Conservation (phyloP, 2,113 vertebrate genomes). For the Alethe diademata region DNA sequence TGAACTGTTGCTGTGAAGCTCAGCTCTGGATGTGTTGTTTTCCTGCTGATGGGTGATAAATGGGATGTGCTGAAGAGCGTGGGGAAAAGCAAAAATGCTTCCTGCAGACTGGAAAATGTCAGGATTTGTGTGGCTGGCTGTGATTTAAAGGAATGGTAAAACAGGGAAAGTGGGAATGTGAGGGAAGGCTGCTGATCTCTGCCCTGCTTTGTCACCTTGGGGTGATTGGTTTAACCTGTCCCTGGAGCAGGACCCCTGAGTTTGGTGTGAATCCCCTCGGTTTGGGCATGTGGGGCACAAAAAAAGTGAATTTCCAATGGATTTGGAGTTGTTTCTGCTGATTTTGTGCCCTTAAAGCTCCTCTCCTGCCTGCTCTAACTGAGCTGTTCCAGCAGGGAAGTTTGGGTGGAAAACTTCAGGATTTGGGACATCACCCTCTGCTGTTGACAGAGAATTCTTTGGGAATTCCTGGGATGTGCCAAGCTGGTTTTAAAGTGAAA, state of each 20-base stretch:
- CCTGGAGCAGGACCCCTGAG: not conserved
- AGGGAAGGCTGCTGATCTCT: not conserved
- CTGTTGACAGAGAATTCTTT: not conserved
- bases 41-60: not conserved
- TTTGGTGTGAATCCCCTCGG: rapidly evolving
- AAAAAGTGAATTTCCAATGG: not conserved
- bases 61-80: not conserved
- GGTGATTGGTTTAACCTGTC: not conserved
- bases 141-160: not conserved
- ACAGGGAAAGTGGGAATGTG: not conserved
- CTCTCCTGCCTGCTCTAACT: not conserved
- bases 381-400: not conserved
- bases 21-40: not conserved
- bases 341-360: not conserved
- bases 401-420: not conserved
- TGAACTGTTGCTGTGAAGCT: not conserved
- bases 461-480: not conserved
- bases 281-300: not conserved
- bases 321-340: rapidly evolving
- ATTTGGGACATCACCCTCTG: not conserved
- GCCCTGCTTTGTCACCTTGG: not conserved
- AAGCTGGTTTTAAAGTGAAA: not conserved
- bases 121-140: not conserved
- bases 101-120: not conserved
- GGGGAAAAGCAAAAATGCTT: not conserved